Conservation (phyloP, 2,113 vertebrate species). For the Archocentrus centrarchus region DNA sequence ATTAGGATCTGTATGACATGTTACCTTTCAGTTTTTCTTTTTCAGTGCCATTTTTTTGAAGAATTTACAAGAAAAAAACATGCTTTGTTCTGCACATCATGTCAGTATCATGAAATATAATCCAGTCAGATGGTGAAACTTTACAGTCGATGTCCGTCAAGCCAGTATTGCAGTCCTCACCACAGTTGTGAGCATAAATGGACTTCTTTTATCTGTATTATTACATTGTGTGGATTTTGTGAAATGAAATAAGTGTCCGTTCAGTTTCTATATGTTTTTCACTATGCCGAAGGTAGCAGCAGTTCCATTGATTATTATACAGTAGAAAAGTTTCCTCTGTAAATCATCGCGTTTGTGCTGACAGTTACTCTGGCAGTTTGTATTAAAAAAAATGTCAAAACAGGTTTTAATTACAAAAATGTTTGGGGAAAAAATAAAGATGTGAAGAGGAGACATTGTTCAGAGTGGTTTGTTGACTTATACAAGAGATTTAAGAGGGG, state of each 20-base stretch:
- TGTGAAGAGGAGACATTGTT: constrained; percentile 56
- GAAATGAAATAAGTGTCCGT: constrained; percentile 77
- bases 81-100: constrained; percentile 29
- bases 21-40: constrained; percentile 54
- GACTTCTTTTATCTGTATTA: constrained; percentile 76
- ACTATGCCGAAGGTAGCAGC: constrained; percentile 75
- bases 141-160: constrained; percentile 62
- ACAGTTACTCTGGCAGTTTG: constrained; percentile 69
- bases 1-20: constrained; percentile 53
- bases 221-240: constrained; percentile 78
- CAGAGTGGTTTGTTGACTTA: neutral
- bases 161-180: constrained; percentile 77
- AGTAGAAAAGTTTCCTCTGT: constrained; percentile 75
- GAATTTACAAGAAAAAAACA: constrained; percentile 18
- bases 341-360: constrained; percentile 69
- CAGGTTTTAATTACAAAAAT: constrained; percentile 74
- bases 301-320: constrained; percentile 68
- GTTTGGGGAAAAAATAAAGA: constrained; percentile 66
- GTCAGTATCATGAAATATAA: constrained; percentile 63
- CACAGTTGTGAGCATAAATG: constrained; percentile 62
- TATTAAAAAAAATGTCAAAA: constrained; percentile 49
- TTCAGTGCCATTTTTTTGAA: constrained; percentile 67
- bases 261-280: constrained; percentile 79
- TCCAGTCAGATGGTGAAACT: constrained; percentile 62
- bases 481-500: too few relatives aligned